Percentiles rank a stretch among this genome's conserved stretches.
Evolutionary conservation across 2,113 vertebrate genomes (phyloP).

Genomic region (Dasyornis broadbenti): DNA sequence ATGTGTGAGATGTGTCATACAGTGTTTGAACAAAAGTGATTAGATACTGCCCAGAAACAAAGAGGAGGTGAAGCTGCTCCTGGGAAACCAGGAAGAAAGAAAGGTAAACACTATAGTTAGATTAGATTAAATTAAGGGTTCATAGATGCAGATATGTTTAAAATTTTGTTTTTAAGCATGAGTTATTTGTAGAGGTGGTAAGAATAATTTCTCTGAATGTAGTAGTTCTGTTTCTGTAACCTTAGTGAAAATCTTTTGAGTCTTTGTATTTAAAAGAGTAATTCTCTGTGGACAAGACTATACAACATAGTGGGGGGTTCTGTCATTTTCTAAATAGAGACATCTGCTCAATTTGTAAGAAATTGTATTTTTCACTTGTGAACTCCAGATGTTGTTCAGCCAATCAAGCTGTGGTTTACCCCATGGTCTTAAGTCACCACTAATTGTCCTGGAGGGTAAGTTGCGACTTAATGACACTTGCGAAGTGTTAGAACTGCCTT

Average conservation of each 20-base stretch:
- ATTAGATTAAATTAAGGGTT: neutral
- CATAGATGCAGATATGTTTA: neutral
- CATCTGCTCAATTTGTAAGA: neutral
- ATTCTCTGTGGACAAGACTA: neutral
- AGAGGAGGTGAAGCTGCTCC: neutral
- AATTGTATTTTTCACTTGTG: neutral
- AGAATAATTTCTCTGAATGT: neutral
- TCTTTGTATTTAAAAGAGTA: neutral
- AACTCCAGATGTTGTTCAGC: neutral
- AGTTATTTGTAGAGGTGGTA: neutral
- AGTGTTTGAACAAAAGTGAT: neutral
- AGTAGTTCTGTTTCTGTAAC: neutral
- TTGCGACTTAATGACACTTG: neutral
- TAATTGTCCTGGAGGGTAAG: neutral
- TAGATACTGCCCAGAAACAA: neutral
- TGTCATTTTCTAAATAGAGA: neutral
- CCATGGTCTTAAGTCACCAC: neutral
- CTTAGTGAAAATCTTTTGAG: neutral
- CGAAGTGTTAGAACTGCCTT: rapidly evolving
- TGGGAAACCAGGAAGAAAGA: neutral
- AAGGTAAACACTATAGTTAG: neutral
- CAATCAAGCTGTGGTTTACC: neutral
- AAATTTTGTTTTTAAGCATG: neutral
- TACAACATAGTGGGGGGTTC: neutral
- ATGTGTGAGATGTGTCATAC: rapidly evolving